phyloP scores from a whole-genome alignment of 1,140 invertebrate genomes.

The Listronotus bonariensis region DNA sequence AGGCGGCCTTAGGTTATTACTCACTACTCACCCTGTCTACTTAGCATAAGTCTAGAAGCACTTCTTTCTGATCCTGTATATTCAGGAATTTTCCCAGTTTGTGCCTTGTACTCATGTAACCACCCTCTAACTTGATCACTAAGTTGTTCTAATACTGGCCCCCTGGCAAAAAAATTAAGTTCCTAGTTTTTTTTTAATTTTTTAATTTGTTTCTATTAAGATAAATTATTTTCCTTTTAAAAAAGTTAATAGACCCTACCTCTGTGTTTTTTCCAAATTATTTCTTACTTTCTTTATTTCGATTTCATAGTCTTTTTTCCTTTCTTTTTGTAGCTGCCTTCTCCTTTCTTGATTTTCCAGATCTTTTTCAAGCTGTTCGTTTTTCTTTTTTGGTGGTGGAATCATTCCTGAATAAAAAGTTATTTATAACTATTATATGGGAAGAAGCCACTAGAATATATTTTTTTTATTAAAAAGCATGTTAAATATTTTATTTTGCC shows the following conservation, averaged over 20 bases:
- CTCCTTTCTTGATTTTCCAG: constrained; percentile 63
- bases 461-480: not conserved
- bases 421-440: constrained; percentile 55
- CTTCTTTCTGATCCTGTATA: constrained; percentile 89
- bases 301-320: constrained; percentile 65
- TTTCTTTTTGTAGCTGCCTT: constrained; percentile 60
- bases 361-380: constrained; percentile 55
- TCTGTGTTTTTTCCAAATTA: constrained; percentile 65
- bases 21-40: constrained; percentile 68
- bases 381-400: constrained; percentile 58
- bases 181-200: no score
- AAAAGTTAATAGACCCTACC: constrained; percentile 5
- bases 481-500: not conserved
- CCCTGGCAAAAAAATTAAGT: no score
- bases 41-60: constrained; percentile 82
- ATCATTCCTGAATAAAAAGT: constrained; percentile 61
- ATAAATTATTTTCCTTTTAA: not conserved
- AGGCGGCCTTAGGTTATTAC: no score
- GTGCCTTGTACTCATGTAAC: constrained; percentile 77
- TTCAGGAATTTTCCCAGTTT: constrained; percentile 87
- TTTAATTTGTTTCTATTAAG: not conserved
- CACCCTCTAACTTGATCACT: constrained; percentile 83
- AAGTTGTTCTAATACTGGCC: constrained; percentile 78
- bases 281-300: constrained; percentile 63
- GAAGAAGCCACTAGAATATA: constrained; percentile 63